A percentile compares a stretch with the other conserved stretches of the same genome.
phyloP scores from a whole-genome alignment of 2,888 invertebrate genomes.

The Agonopterix arenella region DNA sequence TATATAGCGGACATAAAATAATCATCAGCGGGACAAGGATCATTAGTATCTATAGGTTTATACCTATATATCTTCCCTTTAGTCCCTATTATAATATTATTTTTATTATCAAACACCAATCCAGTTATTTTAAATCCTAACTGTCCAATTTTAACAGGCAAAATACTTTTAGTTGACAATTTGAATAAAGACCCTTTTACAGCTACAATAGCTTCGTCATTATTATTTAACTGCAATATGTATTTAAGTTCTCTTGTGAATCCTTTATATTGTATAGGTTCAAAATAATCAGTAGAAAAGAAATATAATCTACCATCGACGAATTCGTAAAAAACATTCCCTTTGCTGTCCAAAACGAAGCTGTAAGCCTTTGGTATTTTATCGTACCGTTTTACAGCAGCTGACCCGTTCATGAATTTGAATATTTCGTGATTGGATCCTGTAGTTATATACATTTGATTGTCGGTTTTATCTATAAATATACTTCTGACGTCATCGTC shows the following conservation, averaged over 20 bases:
- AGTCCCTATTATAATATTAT: constrained; percentile 60
- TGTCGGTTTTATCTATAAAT: constrained; percentile 56
- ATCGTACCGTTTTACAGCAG: constrained; percentile 58
- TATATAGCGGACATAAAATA: constrained; percentile 64
- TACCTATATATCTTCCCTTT: constrained; percentile 67
- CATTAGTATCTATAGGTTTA: constrained; percentile 50
- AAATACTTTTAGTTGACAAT: constrained; percentile 44
- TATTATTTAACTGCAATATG: constrained; percentile 50
- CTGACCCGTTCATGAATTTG: constrained; percentile 54
- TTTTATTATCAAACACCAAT: constrained; percentile 52
- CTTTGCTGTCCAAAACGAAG: constrained; percentile 53
- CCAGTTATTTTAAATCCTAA: constrained; percentile 64
- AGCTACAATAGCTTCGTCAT: constrained; percentile 58
- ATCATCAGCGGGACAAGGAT: constrained; percentile 61
- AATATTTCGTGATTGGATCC: constrained; percentile 59
- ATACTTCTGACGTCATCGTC: constrained; percentile 62
- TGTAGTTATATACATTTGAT: constrained; percentile 60
- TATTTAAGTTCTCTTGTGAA: constrained; percentile 62
- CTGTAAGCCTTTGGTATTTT: constrained; percentile 62
- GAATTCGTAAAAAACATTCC: constrained; percentile 61
- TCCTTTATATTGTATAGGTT: constrained; percentile 65
- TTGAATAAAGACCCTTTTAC: constrained; percentile 59
- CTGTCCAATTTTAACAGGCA: constrained; percentile 58
- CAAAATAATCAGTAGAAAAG: constrained; percentile 50
- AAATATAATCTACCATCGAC: constrained; percentile 63